Evolutionary conservation across 1,140 invertebrate genomes (phyloP), one percentile per base, ranked within the genome.

Genomic region (Drosophila tsacasi): DNA sequence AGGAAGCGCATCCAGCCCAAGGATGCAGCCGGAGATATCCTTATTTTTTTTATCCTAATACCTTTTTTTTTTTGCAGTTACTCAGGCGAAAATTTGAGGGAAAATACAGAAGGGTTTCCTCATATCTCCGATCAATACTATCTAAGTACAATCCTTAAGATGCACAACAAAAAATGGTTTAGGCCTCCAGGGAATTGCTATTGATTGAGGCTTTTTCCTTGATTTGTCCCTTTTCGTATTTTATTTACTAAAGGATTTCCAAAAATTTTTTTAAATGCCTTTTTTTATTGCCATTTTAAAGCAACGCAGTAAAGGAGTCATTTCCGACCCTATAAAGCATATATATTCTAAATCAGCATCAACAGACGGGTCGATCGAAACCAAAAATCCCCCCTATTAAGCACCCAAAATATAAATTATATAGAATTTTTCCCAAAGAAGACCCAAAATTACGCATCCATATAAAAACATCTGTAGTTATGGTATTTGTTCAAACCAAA

Each of bases 1-100:
- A 57, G 54, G 54, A 66, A 46, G 63, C 46, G 32, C 55, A 60
- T 61, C 50, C 39, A 40, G 3, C 17, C 27, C 27, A 35, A 61
- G 54, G 46, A 66, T 74, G 71, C 71, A 74, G 55, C 55, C 67
- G 40, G 35, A 40, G 55, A 42, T 42, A 2, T 25, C n/a, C 60
- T 23, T 17, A 37, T 37, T 55, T 39, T 55, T 39, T 37, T 23
- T 57, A 0, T 9, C 17, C 27, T 21, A 4, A 5, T 15, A 35
- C 6, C 8, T 3, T 21, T 23, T 23, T 55, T 30, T 54, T 55
- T 55, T 23, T 55, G 54, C 54, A 57, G 21, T 39, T 39, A 57
- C 35, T 57, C 54, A 57, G 54, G 54, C 54, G 54, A 57, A 57
- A 57, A 57, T 55, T 54, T 32, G 9, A 21, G 27, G 35, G 12